Evolutionary conservation across 2,888 invertebrate species (phyloP).

Genomic region (Craniophora ligustri): DNA sequence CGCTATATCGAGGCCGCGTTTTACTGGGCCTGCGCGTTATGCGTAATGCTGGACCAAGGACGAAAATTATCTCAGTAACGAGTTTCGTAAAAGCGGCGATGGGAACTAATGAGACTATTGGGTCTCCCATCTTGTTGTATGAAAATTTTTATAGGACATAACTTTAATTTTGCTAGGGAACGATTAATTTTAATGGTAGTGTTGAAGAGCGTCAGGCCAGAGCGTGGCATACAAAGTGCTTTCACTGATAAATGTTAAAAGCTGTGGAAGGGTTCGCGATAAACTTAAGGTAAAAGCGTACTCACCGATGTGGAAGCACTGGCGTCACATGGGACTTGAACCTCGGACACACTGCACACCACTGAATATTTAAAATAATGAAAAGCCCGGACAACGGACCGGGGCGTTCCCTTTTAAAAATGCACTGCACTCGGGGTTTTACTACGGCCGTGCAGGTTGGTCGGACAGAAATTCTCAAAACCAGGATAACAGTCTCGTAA

Average conservation of each 20-base stretch:
- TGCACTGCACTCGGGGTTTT: slow-evolving; percentile 86
- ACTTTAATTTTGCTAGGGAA: slow-evolving; percentile 80
- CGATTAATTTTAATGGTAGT: slow-evolving; percentile 78
- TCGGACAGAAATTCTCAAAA: slow-evolving; percentile 77
- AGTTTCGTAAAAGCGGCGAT: slow-evolving; percentile 83
- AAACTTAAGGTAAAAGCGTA: slow-evolving; percentile 68
- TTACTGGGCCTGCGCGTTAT: slow-evolving; percentile 77
- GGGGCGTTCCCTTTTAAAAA: slow-evolving; percentile 87
- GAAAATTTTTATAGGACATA: slow-evolving; percentile 82
- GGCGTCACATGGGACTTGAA: slow-evolving; percentile 66
- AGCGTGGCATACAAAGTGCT: slow-evolving; percentile 58
- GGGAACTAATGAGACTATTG: slow-evolving; percentile 84
- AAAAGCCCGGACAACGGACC: slow-evolving; percentile 75
- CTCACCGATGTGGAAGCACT: slow-evolving; percentile 70
- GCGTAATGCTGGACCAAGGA: slow-evolving; percentile 82
- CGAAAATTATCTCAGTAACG: slow-evolving; percentile 85
- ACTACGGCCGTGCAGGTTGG: slow-evolving; percentile 85
- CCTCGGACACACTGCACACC: slow-evolving; percentile 78
- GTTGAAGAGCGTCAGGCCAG: slow-evolving; percentile 57
- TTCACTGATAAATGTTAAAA: slow-evolving; percentile 67
- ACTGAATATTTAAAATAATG: slow-evolving; percentile 88
- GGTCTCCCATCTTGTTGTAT: slow-evolving; percentile 80
- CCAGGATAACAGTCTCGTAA: slow-evolving; percentile 80
- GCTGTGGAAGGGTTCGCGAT: slow-evolving; percentile 59
- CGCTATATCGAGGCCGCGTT: slow-evolving; percentile 78